Conservation (phyloP, 2,797 vertebrate genomes). For the Gila robusta region DNA sequence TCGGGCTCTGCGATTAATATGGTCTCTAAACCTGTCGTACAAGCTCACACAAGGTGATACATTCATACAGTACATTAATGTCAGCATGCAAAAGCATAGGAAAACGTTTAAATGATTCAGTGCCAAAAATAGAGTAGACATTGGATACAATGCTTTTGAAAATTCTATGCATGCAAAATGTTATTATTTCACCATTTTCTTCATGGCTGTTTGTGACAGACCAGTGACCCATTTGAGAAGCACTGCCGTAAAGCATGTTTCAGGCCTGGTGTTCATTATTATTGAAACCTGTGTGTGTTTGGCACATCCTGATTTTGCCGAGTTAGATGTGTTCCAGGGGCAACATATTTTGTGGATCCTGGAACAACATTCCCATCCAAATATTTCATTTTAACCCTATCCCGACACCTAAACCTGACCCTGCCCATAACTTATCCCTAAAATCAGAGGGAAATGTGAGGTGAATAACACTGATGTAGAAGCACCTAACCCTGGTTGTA, state of each 20-base stretch:
- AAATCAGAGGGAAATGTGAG: too few relatives aligned
- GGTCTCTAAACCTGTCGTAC: constrained; percentile 29
- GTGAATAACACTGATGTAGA: too few relatives aligned
- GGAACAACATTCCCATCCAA: too few relatives aligned
- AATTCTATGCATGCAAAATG: not conserved
- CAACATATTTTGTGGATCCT: too few relatives aligned
- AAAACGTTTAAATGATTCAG: not conserved
- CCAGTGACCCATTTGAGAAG: too few relatives aligned
- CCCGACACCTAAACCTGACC: too few relatives aligned
- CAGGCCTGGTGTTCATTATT: not conserved
- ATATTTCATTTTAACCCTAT: too few relatives aligned
- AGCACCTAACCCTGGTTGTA: too few relatives aligned
- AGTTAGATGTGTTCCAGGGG: too few relatives aligned
- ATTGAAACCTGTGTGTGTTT: not conserved
- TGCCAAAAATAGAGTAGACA: not conserved
- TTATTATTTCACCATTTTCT: not conserved
- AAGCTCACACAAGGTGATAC: not conserved
- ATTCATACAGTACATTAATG: not conserved
- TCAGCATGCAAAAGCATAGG: not conserved
- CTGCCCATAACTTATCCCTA: too few relatives aligned
- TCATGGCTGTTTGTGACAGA: too few relatives aligned
- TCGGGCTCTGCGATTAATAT: not conserved
- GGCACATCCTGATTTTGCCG: too few relatives aligned
- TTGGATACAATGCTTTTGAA: not conserved
- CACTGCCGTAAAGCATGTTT: not conserved